A percentile compares a stretch with the other conserved stretches of the same genome.
phyloP scores from a whole-genome alignment of 1,140 invertebrate genomes.

The Carposina sasakii region DNA sequence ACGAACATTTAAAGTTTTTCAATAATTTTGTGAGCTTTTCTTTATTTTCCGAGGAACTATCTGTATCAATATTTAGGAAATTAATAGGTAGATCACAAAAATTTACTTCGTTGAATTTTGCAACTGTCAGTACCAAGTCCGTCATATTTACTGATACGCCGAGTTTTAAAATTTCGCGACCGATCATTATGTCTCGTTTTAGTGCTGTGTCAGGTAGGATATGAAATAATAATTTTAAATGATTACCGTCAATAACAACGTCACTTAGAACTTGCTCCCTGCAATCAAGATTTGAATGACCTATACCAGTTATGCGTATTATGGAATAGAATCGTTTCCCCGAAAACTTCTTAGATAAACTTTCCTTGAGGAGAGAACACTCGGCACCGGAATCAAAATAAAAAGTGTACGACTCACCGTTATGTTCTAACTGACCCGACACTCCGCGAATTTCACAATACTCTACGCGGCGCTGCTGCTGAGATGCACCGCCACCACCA shows the following conservation, averaged over 20 bases:
- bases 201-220: background rate
- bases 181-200: background rate
- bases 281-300: background rate
- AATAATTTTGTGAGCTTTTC: background rate
- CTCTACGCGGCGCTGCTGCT: background rate
- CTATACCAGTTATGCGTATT: constrained; percentile 5
- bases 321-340: background rate
- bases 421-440: background rate
- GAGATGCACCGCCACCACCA: too few relatives aligned
- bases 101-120: background rate
- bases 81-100: background rate
- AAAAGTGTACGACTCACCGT: constrained; percentile 2
- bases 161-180: background rate
- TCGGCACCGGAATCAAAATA: constrained; percentile 1
- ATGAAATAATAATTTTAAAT: background rate
- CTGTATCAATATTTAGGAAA: constrained; percentile 2
- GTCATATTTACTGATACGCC: background rate
- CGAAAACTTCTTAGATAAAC: background rate
- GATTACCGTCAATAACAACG: background rate
- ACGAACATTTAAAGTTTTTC: background rate
- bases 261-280: background rate
- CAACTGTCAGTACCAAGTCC: background rate
- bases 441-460: background rate
- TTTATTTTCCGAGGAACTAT: background rate
- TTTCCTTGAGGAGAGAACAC: constrained; percentile 2